These are phyloP conservation scores for Trachymyrmex septentrionalis DNA, from an alignment of 1,140 invertebrate species.

Conservation along the genomic window DNA sequence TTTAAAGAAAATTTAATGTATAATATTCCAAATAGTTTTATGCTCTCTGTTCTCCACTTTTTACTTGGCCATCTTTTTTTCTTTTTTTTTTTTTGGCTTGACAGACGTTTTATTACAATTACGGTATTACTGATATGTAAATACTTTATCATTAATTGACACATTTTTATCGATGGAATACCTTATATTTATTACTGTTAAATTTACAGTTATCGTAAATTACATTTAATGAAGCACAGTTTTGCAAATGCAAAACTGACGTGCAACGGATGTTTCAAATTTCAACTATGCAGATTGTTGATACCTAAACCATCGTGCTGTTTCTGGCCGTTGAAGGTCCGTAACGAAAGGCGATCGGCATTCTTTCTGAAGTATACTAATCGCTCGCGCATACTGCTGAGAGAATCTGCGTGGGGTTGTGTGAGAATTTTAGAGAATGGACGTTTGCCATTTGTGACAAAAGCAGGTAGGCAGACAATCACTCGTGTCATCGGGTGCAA, in stretches of 20 bases:
- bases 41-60: neutral
- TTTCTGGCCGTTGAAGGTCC: neutral
- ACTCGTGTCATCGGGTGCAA: constrained; percentile 49
- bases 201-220: constrained; percentile 23
- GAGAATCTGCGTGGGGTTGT: constrained; percentile 49
- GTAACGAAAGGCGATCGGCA: neutral
- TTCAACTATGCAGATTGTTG: neutral
- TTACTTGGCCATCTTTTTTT: neutral
- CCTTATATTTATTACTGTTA: neutral
- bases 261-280: neutral
- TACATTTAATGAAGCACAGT: neutral
- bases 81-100: neutral
- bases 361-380: constrained; percentile 11
- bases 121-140: neutral
- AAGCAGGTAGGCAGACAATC: constrained; percentile 68
- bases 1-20: too few species aligned
- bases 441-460: constrained; percentile 59
- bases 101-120: neutral
- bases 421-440: constrained; percentile 60
- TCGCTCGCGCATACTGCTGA: neutral
- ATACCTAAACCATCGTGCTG: neutral
- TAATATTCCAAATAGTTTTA: neutral
- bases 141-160: neutral
- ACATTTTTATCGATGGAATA: neutral
- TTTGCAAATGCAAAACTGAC: neutral